phyloP scores from a whole-genome alignment of 2,797 vertebrate species.

The Acanthurus leucopareius region DNA sequence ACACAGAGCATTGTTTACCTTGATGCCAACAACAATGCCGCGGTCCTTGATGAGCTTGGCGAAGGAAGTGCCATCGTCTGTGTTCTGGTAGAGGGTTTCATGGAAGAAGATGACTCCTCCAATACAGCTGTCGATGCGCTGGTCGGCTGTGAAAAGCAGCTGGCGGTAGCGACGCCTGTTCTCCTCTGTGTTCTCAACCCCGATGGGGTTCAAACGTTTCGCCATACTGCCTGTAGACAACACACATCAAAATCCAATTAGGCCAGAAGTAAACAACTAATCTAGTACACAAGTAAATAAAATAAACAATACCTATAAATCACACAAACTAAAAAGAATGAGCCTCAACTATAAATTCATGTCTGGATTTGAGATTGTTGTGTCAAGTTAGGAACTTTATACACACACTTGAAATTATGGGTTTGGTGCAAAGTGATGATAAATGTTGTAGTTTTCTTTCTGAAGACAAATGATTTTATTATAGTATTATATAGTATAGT shows the following conservation, averaged over 20 bases:
- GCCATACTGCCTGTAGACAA: constrained; percentile 93
- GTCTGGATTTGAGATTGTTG: too few species aligned
- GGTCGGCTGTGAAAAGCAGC: constrained; percentile 94
- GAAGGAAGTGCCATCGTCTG: constrained; percentile 91
- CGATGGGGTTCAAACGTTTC: constrained; percentile 95
- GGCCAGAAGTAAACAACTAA: not conserved
- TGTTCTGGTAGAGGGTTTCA: constrained; percentile 96
- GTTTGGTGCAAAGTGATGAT: not conserved
- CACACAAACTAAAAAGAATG: too few species aligned
- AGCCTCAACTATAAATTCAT: too few species aligned
- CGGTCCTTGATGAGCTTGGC: constrained; percentile 93
- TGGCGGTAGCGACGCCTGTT: constrained; percentile 96
- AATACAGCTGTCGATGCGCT: constrained; percentile 93
- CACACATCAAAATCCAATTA: not conserved
- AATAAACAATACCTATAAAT: not conserved
- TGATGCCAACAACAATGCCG: constrained; percentile 96
- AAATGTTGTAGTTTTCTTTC: too few species aligned
- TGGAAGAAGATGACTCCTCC: constrained; percentile 99
- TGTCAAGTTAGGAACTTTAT: too few species aligned
- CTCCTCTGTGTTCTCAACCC: constrained; percentile 98
- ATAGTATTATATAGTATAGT: too few species aligned
- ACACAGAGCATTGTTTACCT: constrained; percentile 81
- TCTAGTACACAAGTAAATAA: not conserved
- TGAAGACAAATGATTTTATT: too few species aligned
- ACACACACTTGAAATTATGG: not conserved